Evolutionary conservation across 1,140 invertebrate genomes (phyloP), one percentile per base, ranked within the genome.

Genomic region (Tribolium madens): DNA sequence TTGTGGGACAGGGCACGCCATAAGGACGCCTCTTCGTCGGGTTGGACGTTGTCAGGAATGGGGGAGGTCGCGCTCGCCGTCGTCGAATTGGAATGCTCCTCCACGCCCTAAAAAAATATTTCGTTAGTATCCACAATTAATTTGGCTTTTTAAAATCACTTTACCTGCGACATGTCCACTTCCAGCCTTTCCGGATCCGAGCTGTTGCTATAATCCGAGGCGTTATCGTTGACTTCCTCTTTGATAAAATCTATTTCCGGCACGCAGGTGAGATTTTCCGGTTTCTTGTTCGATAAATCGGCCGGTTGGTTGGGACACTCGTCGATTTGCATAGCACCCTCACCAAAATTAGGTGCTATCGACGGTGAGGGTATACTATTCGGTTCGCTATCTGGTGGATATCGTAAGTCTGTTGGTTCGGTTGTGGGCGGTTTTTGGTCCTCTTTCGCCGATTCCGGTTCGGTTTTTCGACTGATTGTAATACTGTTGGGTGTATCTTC

Each of bases 101-200:
- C 85, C 4, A 77, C 71, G 10, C 80, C 83, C 81, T 83, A 52
- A 12, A 80, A 64, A 75, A 53, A 6, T 50, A 36, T 3, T 31
- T n/a, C n/a, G n/a, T n/a, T n/a, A n/a, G n/a, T n/a, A n/a, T n/a
- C n/a, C n/a, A n/a, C n/a, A n/a, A n/a, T n/a, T n/a, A n/a, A n/a
- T n/a, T n/a, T n/a, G n/a, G n/a, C n/a, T n/a, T n/a, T n/a, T n/a
- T n/a, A n/a, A n/a, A n/a, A n/a, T n/a, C n/a, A n/a, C n/a, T 18
- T 78, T 77, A 84, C 80, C 78, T 84, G 84, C 3, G 85, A 86
- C 85, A 86, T 86, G 76, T 86, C 88, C 52, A 89, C 89, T 76
- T 89, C 88, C 64, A 89, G 80, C 71, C 89, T 84, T 76, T 89
- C 89, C 10, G 89, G 89, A 84, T 90, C 89, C 1, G 89, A 87